A percentile compares a stretch with the other conserved stretches of the same genome.
phyloP scores from a whole-genome alignment of 2,888 invertebrate species.

The Megamerina dolium region DNA sequence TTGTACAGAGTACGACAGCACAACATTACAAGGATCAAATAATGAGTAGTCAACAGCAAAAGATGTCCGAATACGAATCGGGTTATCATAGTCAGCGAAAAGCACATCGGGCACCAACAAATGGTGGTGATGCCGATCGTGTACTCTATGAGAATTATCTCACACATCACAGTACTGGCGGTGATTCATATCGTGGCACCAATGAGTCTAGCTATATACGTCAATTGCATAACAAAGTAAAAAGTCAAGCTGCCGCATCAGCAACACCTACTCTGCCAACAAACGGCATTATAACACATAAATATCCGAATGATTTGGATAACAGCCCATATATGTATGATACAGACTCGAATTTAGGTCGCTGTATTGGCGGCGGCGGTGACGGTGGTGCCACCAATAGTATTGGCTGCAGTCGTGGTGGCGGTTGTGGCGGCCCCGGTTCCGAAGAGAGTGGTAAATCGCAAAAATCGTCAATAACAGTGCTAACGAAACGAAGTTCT shows the following conservation, averaged over 20 bases:
- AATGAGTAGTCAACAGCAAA: constrained; percentile 6
- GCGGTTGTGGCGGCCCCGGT: constrained; percentile 9
- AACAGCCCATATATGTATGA: constrained; percentile 13
- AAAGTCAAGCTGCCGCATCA: no score
- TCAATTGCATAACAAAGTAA: constrained; percentile 1
- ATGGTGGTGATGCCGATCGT: constrained; percentile 26
- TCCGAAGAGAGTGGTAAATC: constrained; percentile 20
- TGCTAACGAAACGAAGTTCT: constrained; percentile 28
- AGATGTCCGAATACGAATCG: not conserved
- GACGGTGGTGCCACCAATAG: no score
- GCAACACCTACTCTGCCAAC: not conserved
- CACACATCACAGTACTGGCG: not conserved
- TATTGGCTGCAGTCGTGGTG: no score
- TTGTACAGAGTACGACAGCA: constrained; percentile 3
- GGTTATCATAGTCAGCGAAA: constrained; percentile 1
- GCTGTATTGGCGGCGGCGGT: no score
- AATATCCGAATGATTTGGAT: not conserved
- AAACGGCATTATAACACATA: constrained; percentile 1
- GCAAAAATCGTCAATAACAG: constrained; percentile 18
- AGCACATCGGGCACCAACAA: not conserved
- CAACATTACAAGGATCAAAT: constrained; percentile 14
- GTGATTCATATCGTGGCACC: constrained; percentile 10
- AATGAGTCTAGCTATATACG: constrained; percentile 6
- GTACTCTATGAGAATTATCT: constrained; percentile 5
- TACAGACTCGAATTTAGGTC: constrained; percentile 20